Evolutionary conservation across 2,113 vertebrate species (phyloP).

Genomic region (Pleuronectes platessa): DNA sequence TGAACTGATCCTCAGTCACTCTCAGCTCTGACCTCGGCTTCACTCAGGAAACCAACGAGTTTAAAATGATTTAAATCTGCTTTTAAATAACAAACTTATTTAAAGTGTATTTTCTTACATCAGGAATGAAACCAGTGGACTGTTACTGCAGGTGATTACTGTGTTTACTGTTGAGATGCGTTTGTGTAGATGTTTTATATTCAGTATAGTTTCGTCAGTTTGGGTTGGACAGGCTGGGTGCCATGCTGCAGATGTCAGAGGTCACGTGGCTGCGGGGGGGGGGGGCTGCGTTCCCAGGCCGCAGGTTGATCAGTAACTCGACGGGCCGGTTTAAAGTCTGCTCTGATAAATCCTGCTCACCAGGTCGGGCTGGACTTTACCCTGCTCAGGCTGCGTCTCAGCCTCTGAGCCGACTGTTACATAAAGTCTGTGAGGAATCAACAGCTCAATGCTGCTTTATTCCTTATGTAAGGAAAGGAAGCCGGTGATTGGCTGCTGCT

Average conservation of each 20-base stretch:
- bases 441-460: conserved; percentile 59
- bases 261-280: conserved; percentile 32
- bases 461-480: conserved; percentile 67
- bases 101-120: no score
- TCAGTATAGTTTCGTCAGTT: no score
- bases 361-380: conserved; percentile 70
- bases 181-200: neutral
- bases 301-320: conserved; percentile 78
- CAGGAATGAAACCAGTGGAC: no score
- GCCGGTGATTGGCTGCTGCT: conserved; percentile 29
- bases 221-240: no score
- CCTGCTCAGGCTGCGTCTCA: conserved; percentile 40
- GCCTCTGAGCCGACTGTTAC: conserved; percentile 64
- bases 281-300: conserved; percentile 1
- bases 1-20: neutral
- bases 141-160: no score
- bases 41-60: no score
- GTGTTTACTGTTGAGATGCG: no score
- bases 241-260: conserved; percentile 27
- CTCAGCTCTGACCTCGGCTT: neutral
- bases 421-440: conserved; percentile 66
- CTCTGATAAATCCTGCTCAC: conserved; percentile 75
- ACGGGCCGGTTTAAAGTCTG: conserved; percentile 69
- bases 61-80: no score
- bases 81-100: neutral